Evolutionary conservation across 2,113 vertebrate genomes (phyloP).

Genomic region (Oceanodroma tethys): DNA sequence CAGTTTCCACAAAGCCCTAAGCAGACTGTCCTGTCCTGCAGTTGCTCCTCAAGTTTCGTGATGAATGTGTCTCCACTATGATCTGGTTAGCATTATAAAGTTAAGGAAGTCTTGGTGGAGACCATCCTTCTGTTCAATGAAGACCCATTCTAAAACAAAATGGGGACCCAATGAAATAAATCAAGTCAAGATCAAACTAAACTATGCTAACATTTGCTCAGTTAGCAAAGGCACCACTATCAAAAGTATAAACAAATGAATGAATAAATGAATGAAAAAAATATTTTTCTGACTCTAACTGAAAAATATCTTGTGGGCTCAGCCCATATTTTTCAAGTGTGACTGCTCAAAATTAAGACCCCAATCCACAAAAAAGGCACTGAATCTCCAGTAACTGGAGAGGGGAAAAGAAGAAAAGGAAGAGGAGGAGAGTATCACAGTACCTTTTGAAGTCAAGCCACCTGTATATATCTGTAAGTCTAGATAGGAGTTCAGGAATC

Average conservation of each 20-base stretch:
- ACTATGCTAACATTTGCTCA: background rate
- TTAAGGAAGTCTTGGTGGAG: background rate
- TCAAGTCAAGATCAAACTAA: background rate
- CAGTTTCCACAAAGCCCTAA: background rate
- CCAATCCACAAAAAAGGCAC: background rate
- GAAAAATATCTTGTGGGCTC: background rate
- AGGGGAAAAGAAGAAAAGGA: background rate
- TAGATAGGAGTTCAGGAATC: background rate
- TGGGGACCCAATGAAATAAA: background rate
- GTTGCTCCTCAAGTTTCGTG: background rate
- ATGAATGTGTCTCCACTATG: background rate
- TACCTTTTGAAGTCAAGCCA: background rate
- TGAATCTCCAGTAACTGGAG: background rate
- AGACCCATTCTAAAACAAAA: background rate
- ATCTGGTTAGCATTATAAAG: background rate
- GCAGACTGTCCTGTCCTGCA: background rate
- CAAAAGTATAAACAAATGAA: background rate
- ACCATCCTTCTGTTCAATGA: background rate
- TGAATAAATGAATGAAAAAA: background rate
- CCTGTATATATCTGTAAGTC: background rate
- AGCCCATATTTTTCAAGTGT: rapidly evolving
- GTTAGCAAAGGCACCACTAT: background rate
- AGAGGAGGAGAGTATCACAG: background rate
- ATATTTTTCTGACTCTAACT: background rate
- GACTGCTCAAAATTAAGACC: background rate